Percentiles rank a stretch among this genome's conserved stretches.
Conservation (phyloP, 2,888 invertebrate genomes). For the Coenonympha arcania region DNA sequence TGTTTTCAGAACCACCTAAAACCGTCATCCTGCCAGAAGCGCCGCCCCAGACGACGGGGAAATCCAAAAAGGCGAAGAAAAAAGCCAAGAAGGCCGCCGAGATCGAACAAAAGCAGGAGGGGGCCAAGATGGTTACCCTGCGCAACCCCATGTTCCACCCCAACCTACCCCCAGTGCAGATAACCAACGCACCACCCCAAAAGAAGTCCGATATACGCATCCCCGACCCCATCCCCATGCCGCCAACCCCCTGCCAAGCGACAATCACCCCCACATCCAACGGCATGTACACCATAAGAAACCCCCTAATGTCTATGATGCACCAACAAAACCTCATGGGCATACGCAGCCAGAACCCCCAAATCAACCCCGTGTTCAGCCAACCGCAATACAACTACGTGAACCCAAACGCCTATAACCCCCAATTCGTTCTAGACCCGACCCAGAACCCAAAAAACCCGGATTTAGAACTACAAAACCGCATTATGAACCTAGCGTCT, state of each 20-base stretch:
- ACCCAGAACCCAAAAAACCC: slow-evolving; percentile 39
- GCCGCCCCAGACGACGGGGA: slow-evolving; percentile 37
- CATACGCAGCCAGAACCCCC: slow-evolving; percentile 38
- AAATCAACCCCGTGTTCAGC: slow-evolving; percentile 36
- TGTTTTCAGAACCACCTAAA: slow-evolving; percentile 56
- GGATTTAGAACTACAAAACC: slow-evolving; percentile 48
- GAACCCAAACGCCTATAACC: slow-evolving; percentile 47
- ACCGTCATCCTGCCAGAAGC: slow-evolving; percentile 47
- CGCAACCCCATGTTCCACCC: slow-evolving; percentile 85
- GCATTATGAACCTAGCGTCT: slow-evolving; percentile 60
- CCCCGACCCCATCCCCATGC: slow-evolving; percentile 67
- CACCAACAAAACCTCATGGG: slow-evolving; percentile 62
- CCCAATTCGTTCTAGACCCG: slow-evolving; percentile 37
- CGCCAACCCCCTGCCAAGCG: slow-evolving; percentile 64
- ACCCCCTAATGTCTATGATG: slow-evolving; percentile 77
- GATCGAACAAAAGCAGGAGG: slow-evolving; percentile 44
- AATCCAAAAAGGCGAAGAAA: slow-evolving; percentile 69
- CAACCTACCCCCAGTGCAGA: slow-evolving; percentile 59
- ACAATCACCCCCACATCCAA: slow-evolving; percentile 70
- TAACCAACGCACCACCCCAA: slow-evolving; percentile 40
- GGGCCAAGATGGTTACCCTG: slow-evolving; percentile 81
- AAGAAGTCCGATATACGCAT: slow-evolving; percentile 58
- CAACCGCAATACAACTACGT: slow-evolving; percentile 50
- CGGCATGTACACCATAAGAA: slow-evolving; percentile 89
- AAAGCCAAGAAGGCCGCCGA: slow-evolving; percentile 57